Percentiles rank a stretch among this genome's conserved stretches.
Conservation (phyloP, 2,113 vertebrate species). For the Tympanuchus pallidicinctus region DNA sequence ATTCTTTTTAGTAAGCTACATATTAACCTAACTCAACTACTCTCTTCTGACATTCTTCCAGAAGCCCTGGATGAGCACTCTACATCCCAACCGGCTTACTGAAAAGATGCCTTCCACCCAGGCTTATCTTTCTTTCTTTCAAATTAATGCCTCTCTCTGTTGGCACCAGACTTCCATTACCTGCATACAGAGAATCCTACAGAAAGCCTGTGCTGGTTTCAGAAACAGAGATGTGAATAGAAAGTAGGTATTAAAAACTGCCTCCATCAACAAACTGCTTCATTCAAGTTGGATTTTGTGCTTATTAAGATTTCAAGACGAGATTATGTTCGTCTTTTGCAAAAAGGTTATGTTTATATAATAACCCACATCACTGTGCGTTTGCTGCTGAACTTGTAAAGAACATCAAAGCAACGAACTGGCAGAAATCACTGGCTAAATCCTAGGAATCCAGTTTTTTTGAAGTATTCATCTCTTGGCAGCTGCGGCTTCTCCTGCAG, state of each 20-base stretch:
- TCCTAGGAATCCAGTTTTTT: constrained; percentile 20
- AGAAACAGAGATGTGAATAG: background rate
- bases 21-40: background rate
- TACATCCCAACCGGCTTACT: background rate
- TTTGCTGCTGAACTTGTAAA: constrained; percentile 46
- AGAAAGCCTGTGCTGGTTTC: background rate
- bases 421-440: constrained; percentile 15
- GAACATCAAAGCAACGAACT: constrained; percentile 49
- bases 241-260: background rate
- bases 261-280: background rate
- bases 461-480: constrained; percentile 59
- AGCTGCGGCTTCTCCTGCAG: constrained; percentile 66
- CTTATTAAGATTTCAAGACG: constrained; percentile 20
- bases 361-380: background rate
- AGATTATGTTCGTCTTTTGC: background rate
- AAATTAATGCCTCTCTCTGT: background rate
- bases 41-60: constrained; percentile 2
- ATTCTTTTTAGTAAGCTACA: constrained; percentile 5
- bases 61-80: background rate
- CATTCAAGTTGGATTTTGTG: background rate
- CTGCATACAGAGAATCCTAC: background rate
- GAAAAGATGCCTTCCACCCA: background rate
- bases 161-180: background rate
- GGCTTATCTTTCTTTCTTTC: background rate
- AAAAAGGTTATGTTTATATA: background rate